Conservation (phyloP, 2,113 vertebrate species). For the Gambusia holbrooki region DNA sequence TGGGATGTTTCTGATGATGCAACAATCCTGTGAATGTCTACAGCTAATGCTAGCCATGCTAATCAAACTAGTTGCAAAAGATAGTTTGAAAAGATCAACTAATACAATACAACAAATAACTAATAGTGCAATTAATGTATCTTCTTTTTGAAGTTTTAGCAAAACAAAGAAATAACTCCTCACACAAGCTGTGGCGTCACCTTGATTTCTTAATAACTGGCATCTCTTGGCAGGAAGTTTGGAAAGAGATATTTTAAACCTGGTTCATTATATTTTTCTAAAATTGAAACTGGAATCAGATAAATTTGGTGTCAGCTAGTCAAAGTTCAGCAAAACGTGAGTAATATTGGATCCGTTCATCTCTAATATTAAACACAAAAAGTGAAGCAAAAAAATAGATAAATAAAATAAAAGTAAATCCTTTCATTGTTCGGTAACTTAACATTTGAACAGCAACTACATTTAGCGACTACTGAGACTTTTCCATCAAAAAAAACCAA, state of each 20-base stretch:
- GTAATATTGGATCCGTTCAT: neutral
- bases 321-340: neutral
- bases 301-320: neutral
- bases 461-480: neutral
- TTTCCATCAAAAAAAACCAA: conserved; percentile 26
- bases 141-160: neutral
- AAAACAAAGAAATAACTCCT: neutral
- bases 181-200: neutral
- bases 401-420: neutral
- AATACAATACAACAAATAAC: no score
- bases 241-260: neutral
- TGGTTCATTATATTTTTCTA: neutral
- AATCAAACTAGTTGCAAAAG: neutral
- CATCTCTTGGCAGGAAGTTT: neutral
- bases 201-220: neutral
- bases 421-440: neutral
- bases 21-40: no score
- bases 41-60: no score
- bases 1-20: no score
- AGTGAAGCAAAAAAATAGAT: no score
- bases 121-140: neutral
- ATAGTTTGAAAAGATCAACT: neutral
- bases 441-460: neutral
- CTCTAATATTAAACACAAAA: neutral
- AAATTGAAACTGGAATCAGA: neutral